Conservation (phyloP, 2,113 vertebrate genomes). For the Halichoerus grypus region DNA sequence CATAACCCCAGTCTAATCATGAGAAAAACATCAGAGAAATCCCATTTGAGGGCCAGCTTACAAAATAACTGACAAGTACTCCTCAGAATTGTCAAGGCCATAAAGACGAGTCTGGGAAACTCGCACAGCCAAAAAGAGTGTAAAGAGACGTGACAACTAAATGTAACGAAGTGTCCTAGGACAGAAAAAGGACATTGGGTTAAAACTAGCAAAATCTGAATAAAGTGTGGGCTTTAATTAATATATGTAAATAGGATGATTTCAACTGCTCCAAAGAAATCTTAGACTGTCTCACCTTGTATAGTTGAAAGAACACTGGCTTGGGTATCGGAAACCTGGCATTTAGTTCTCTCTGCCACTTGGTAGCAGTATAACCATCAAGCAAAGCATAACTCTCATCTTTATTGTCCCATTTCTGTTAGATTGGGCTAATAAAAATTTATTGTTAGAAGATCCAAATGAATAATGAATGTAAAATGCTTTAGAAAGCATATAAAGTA, state of each 20-base stretch:
- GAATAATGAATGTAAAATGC: slow-evolving; percentile 33
- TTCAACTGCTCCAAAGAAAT: not conserved
- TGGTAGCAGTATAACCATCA: slow-evolving; percentile 13
- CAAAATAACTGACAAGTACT: not conserved
- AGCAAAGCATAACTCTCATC: not conserved
- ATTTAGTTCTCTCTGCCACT: not conserved
- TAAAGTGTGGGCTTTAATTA: not conserved
- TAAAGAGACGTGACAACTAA: not conserved
- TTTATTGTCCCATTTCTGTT: slow-evolving; percentile 49
- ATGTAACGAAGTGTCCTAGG: not conserved
- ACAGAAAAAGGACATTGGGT: not conserved
- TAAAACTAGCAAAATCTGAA: not conserved
- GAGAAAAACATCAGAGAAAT: not conserved
- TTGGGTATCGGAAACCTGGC: not conserved
- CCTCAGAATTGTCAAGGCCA: not conserved
- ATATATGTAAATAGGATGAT: not conserved
- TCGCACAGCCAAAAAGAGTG: not conserved
- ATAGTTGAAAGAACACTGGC: not conserved
- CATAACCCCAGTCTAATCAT: not conserved
- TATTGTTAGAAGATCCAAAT: slow-evolving; percentile 3
- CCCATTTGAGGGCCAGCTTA: not conserved
- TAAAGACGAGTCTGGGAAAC: slow-evolving; percentile 19
- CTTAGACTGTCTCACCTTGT: slow-evolving; percentile 34
- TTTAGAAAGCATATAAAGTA: not conserved
- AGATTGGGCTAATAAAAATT: not conserved